Evolutionary conservation across 2,888 invertebrate species (phyloP).

Genomic region (Napeogenes sylphis): DNA sequence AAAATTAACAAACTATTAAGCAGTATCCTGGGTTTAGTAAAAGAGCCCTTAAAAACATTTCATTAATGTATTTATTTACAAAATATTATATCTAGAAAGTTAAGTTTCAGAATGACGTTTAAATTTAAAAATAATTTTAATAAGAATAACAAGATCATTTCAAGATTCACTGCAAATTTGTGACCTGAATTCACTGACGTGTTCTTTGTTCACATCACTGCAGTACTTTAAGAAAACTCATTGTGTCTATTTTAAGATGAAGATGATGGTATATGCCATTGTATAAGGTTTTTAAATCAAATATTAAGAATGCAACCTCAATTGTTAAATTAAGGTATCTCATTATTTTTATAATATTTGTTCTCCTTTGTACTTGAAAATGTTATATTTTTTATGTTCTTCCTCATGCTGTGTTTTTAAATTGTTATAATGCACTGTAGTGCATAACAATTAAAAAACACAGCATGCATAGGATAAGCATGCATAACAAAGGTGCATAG

Average conservation of each 20-base stretch:
- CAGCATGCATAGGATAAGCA: too few species aligned
- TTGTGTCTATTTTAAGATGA: conserved; percentile 17
- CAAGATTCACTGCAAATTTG: conserved; percentile 21
- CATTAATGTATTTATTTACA: neutral
- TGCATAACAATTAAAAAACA: too few species aligned
- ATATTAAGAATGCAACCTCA: too few species aligned
- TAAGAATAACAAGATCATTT: conserved; percentile 12
- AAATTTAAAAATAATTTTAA: conserved; percentile 7
- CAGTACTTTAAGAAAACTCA: conserved; percentile 9
- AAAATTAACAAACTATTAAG: too few species aligned
- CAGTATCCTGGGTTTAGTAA: too few species aligned
- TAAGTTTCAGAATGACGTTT: conserved; percentile 15
- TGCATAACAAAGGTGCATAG: too few species aligned
- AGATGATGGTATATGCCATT: neutral
- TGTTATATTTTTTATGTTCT: too few species aligned
- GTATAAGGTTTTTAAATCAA: conserved; percentile 1
- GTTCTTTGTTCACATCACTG: conserved; percentile 24
- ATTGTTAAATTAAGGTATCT: too few species aligned
- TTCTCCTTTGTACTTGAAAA: too few species aligned
- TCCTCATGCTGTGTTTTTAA: too few species aligned
- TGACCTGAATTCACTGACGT: conserved; percentile 33
- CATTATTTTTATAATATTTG: too few species aligned
- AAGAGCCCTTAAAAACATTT: neutral
- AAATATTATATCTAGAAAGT: neutral
- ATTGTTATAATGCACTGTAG: too few species aligned